These are phyloP conservation scores for Tubulanus polymorphus DNA, from an alignment of 2,888 invertebrate species.

Conservation along the genomic window DNA sequence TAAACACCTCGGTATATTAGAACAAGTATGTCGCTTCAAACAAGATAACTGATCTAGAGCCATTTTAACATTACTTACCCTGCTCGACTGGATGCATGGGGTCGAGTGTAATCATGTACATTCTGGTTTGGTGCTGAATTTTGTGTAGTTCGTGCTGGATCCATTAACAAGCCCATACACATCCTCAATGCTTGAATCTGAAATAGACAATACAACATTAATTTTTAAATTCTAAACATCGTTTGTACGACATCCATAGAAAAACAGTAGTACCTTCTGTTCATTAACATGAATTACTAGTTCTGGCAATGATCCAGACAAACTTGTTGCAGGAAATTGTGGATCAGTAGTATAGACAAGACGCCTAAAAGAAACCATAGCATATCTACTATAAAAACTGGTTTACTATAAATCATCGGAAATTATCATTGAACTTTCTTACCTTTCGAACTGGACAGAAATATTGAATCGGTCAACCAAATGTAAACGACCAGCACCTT, in stretches of 20 bases:
- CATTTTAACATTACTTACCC: too few relatives aligned
- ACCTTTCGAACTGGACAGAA: constrained; percentile 50
- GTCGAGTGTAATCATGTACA: too few relatives aligned
- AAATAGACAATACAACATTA: neutral
- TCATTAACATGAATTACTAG: constrained; percentile 87
- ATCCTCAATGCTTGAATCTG: constrained; percentile 33
- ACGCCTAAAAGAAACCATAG: constrained; percentile 56
- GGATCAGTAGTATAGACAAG: constrained; percentile 80
- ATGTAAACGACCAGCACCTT: constrained; percentile 79
- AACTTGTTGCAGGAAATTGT: constrained; percentile 76
- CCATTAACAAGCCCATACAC: constrained; percentile 26
- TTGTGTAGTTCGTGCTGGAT: constrained; percentile 1
- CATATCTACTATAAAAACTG: neutral
- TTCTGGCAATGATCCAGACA: constrained; percentile 81
- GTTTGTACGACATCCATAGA: too few relatives aligned
- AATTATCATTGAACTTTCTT: constrained; percentile 1
- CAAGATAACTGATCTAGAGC: too few relatives aligned
- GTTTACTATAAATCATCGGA: neutral
- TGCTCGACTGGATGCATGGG: too few relatives aligned
- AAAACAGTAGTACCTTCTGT: constrained; percentile 65
- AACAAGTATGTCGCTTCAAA: too few relatives aligned
- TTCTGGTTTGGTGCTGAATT: neutral
- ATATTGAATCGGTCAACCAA: constrained; percentile 72
- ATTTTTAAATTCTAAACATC: neutral
- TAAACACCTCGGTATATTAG: too few relatives aligned